Conservation (phyloP, 1,140 invertebrate species). For the Hydropsyche tenuis region DNA sequence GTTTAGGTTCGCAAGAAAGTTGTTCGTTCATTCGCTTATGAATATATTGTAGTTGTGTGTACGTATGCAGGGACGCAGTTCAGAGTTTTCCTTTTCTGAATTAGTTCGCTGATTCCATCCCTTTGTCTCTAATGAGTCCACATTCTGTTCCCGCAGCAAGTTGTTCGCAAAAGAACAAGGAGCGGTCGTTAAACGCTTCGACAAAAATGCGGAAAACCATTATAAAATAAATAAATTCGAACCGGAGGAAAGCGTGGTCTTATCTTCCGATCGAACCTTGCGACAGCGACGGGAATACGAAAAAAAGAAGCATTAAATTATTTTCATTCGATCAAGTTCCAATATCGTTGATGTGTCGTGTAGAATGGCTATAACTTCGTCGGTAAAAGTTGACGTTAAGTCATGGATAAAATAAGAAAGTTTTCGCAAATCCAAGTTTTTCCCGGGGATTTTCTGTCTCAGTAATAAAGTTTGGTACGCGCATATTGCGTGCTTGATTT, state of each 20-base stretch:
- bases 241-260: no score
- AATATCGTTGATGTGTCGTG: no score
- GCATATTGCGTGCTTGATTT: conserved; percentile 5
- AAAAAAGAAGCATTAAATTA: no score
- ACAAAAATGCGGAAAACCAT: conserved; percentile 1
- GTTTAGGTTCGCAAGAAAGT: no score
- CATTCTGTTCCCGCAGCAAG: conserved; percentile 15
- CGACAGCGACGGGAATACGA: no score
- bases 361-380: not conserved
- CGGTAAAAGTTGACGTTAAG: conserved; percentile 15
- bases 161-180: conserved; percentile 6
- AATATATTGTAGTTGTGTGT: not conserved
- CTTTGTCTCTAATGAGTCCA: conserved; percentile 32
- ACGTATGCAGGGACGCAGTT: not conserved
- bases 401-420: conserved; percentile 33
- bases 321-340: no score
- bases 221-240: conserved; percentile 10
- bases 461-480: conserved; percentile 12
- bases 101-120: conserved; percentile 26
- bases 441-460: conserved; percentile 12
- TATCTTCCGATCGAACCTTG: no score
- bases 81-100: conserved; percentile 27
- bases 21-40: no score
- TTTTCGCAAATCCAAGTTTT: conserved; percentile 28
- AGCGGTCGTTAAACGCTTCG: conserved; percentile 18